These are phyloP conservation scores for Cephalopachus bancanus DNA, from an alignment of 2,797 vertebrate genomes.

Conservation along the genomic window DNA sequence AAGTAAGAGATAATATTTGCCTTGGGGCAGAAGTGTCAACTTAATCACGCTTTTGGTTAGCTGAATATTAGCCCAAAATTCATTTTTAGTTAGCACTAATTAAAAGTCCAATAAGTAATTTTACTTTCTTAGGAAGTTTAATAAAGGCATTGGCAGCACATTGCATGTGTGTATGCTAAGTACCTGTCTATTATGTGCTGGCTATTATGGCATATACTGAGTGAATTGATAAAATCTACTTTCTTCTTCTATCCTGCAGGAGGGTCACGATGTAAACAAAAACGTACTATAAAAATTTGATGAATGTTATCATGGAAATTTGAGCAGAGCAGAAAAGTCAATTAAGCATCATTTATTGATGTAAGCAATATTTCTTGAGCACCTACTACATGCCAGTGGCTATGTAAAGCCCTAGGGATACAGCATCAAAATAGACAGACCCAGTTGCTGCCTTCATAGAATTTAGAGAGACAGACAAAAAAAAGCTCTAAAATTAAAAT, in stretches of 20 bases:
- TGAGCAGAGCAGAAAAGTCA: not conserved
- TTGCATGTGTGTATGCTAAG: not conserved
- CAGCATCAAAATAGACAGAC: not conserved
- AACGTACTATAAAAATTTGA: not conserved
- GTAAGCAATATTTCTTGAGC: conserved; percentile 29
- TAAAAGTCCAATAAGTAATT: conserved; percentile 52
- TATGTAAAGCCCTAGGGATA: conserved; percentile 4
- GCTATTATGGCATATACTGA: not conserved
- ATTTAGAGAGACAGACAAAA: conserved; percentile 60
- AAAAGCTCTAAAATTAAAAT: conserved; percentile 49
- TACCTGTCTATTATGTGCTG: not conserved
- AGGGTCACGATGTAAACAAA: not conserved
- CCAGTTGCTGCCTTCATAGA: not conserved
- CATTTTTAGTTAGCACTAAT: conserved; percentile 35
- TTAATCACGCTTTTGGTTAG: conserved; percentile 62
- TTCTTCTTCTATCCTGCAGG: not conserved
- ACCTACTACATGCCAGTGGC: not conserved
- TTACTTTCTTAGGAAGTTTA: conserved; percentile 44
- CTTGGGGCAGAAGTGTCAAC: conserved; percentile 5
- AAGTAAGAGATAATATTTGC: conserved; percentile 33
- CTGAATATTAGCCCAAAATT: conserved; percentile 36
- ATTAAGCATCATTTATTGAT: not conserved
- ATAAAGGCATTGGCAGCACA: not conserved
- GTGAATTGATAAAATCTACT: not conserved
- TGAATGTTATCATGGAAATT: conserved; percentile 34